Conservation (phyloP, 2,797 vertebrate genomes). For the Glossophaga mutica region DNA sequence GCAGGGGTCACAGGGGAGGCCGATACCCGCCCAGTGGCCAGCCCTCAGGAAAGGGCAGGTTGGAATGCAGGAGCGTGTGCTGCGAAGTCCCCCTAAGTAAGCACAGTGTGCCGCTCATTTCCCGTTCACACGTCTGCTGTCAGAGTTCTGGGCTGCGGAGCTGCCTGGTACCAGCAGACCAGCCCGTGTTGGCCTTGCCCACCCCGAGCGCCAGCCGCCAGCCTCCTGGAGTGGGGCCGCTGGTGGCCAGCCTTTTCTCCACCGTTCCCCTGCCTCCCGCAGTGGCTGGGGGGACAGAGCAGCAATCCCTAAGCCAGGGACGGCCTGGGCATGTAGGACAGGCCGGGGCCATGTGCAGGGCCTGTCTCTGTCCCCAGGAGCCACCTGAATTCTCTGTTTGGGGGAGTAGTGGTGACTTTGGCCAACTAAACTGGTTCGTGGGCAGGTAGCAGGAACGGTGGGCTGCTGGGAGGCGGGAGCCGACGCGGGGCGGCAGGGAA, state of each 20-base stretch:
- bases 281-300: not conserved
- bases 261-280: not conserved
- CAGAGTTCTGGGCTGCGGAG: not conserved
- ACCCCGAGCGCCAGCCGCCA: not conserved
- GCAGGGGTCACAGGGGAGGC: not conserved
- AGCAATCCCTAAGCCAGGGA: not conserved
- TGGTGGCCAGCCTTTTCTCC: not conserved
- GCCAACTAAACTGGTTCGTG: not conserved
- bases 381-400: not conserved
- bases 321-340: not conserved
- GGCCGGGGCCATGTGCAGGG: not conserved
- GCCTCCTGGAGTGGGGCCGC: not conserved
- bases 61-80: fast-evolving
- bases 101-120: not conserved
- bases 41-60: not conserved
- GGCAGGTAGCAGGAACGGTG: not conserved
- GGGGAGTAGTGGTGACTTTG: not conserved
- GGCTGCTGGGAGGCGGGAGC: not conserved
- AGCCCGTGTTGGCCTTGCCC: not conserved
- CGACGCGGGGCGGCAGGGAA: not conserved
- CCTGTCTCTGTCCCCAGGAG: not conserved
- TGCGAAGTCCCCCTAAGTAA: not conserved
- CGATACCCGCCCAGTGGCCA: not conserved
- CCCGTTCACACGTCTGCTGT: fast-evolving
- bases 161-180: too few relatives aligned